Base-by-base conservation (phyloP, 2,113 vertebrate species). In the Microtus ochrogaster region DNA sequence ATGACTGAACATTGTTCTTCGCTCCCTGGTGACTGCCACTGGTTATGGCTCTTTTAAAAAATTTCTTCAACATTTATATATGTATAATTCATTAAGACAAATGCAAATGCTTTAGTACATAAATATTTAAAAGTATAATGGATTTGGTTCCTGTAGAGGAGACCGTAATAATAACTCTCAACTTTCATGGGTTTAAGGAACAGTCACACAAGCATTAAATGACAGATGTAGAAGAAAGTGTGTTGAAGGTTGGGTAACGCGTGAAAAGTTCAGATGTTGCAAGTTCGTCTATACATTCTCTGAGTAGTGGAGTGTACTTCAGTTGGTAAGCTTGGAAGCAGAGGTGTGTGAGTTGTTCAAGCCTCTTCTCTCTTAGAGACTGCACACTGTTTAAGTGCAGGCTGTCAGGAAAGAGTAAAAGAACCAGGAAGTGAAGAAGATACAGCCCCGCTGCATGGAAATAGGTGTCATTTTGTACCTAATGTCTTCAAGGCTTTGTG, bases 171-270 rank as follows among this genome's bases (percentile, higher is more conserved):
- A 16, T 86, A 93, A 44, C 66, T 66, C 24, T 91, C 7, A 96
- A 49, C 47, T 65, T 94, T 95, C 49, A 90, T 49, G 61, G 61
- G 41, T 73, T 93, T 68, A 72, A 78, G 74, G 79, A 91, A 58
- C 72, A 86, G 89, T 28, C 70, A 70, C 21, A 39, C 7, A 90
- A 19, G 26, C 63, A 3, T 44, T 33, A 93, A 93, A 91, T 47
- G 26, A n/a, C 36, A 22, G 30, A 10, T 66, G 2, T 83, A 47
- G 0, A 33, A 76, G 13, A 4, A 12, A 44, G 7, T 61, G 10
- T 90, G 22, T 55, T 41, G 81, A 85, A 87, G 24, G 36, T 84
- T 94, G 66, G 33, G 24, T 33, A 24, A 78, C 58, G 33, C 55
- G 49, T 84, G 70, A 12, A 93, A 79, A 88, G 6, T 24, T 13